These are phyloP conservation scores for Enteromius paludinosus DNA, from an alignment of 2,797 vertebrate genomes.

Conservation along the genomic window DNA sequence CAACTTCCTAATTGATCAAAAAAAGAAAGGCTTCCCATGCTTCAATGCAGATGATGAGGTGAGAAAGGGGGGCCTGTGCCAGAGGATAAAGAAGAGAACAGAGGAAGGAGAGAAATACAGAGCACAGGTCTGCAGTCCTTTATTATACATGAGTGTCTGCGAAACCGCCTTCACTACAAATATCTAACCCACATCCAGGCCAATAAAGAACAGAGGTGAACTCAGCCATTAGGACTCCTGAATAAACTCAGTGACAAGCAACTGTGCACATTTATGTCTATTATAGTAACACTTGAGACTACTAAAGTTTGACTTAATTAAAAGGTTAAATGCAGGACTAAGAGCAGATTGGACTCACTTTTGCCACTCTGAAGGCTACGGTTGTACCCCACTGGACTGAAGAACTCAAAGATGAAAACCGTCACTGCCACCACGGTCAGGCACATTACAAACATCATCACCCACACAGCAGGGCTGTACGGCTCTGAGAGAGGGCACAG, in stretches of 20 bases:
- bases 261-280: background rate
- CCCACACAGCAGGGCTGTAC: constrained; percentile 95
- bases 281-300: constrained; percentile 3
- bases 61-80: background rate
- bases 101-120: background rate
- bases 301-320: constrained; percentile 44
- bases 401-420: constrained; percentile 97
- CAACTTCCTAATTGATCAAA: background rate
- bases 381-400: constrained; percentile 96
- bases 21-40: background rate
- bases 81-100: constrained; percentile 15
- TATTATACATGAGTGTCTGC: constrained; percentile 62
- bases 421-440: constrained; percentile 95
- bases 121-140: constrained; percentile 65
- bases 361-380: constrained; percentile 90
- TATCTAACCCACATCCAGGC: constrained; percentile 39
- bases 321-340: constrained; percentile 27
- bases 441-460: constrained; percentile 99
- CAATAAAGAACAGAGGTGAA: constrained; percentile 28
- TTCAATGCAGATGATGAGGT: constrained; percentile 36
- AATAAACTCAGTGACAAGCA: constrained; percentile 28
- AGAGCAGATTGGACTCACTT: constrained; percentile 81
- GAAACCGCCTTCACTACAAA: constrained; percentile 50
- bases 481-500: constrained; percentile 81
- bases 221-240: constrained; percentile 29